Evolutionary conservation across 2,113 vertebrate species (phyloP), one percentile per base, ranked within the genome.

Genomic region (Garra rufa): DNA sequence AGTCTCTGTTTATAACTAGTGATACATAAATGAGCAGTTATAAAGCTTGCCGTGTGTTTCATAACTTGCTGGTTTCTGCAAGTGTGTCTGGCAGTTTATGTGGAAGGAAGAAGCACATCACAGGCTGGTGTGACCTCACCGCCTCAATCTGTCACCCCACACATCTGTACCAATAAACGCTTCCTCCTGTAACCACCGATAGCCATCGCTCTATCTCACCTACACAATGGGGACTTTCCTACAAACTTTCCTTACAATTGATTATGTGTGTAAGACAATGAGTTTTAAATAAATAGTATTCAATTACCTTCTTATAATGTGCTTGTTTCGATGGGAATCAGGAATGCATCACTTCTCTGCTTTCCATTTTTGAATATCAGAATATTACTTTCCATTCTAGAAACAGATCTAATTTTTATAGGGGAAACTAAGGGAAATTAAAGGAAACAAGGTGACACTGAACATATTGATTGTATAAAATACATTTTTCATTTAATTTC

Each of bases 131-230:
- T 50, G 44, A 46, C 76, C 67, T 61, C 76, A 48, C 21, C 34
- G 4, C 71, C 81, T 41, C 79, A 19, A 50, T 61, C 65, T 70
- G 65, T 69, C 28, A 75, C 75, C 71, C 59, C 61, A 74, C 71
- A 82, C 85, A 88, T 88, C 88, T 88, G 87, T 19, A 84, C 34
- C 76, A 89, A 85, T 79, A 88, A 82, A 89, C 84, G 69, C 48
- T 84, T 88, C 86, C 83, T 77, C 24, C 75, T 41, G 73, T 78
- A 19, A 71, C 65, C 69, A 30, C 34, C 10, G 50, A 75, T 57
- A 78, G 76, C 74, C 38, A 74, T 77, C 74, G 14, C 11, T 78
- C 74, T 73, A 43, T 52, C 83, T 13, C 9, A 73, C 43, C 19
- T 15, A 52, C 61, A 88, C 79, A 85, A 83, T 83, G 26, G 82